A percentile compares a stretch with the other conserved stretches of the same genome.
Conservation (phyloP, 2,113 vertebrate species). For the Hylia prasina region DNA sequence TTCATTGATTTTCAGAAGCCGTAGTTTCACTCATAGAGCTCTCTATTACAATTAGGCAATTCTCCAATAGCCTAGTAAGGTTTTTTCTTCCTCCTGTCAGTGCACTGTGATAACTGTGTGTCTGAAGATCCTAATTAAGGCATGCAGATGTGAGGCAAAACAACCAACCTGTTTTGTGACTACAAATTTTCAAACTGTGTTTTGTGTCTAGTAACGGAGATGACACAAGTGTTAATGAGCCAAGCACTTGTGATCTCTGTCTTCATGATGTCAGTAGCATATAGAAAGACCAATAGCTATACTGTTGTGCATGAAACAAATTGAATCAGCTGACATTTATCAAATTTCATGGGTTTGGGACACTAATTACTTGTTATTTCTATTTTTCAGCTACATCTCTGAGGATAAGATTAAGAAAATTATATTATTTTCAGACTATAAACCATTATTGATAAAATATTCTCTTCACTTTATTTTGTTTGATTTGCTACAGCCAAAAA, state of each 20-base stretch:
- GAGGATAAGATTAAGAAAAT: background rate
- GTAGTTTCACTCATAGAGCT: background rate
- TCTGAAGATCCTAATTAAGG: background rate
- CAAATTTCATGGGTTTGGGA: background rate
- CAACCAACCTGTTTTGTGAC: background rate
- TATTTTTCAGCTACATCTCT: background rate
- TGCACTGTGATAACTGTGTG: rapidly evolving
- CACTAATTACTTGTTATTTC: background rate
- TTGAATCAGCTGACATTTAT: background rate
- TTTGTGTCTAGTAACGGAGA: background rate
- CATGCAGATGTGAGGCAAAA: background rate
- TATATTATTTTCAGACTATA: background rate
- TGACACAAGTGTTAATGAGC: background rate
- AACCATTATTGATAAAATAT: background rate
- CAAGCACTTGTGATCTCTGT: background rate
- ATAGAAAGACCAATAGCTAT: background rate
- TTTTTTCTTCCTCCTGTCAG: background rate
- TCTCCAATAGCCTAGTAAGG: background rate
- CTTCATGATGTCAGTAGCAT: background rate
- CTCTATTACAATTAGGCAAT: background rate
- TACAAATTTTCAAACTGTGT: background rate
- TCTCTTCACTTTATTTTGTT: background rate
- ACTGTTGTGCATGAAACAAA: background rate
- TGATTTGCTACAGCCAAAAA: background rate
- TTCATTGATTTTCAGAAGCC: background rate